These are phyloP conservation scores for Sinocyclocheilus maitianheensis DNA, from an alignment of 2,113 vertebrate species.

Conservation along the genomic window DNA sequence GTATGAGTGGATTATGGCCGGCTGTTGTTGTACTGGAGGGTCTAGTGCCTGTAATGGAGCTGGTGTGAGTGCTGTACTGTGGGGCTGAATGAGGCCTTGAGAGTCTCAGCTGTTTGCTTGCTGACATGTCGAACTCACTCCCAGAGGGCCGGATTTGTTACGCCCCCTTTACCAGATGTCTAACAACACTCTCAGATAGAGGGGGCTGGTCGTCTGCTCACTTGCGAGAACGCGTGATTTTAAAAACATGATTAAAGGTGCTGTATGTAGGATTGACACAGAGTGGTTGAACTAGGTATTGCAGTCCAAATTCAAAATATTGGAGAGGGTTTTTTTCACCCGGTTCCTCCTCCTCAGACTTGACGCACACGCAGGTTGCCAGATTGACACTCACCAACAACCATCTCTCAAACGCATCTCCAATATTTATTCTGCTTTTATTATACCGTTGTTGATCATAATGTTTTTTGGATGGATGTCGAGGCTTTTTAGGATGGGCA, in stretches of 20 bases:
- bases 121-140: slow-evolving; percentile 39
- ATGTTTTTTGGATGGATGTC: too few relatives aligned
- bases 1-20: not conserved
- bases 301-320: too few relatives aligned
- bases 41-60: slow-evolving; percentile 18
- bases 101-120: slow-evolving; percentile 54
- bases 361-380: too few relatives aligned
- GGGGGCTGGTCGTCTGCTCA: slow-evolving; percentile 9
- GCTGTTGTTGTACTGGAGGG: slow-evolving; percentile 7
- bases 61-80: slow-evolving; percentile 13
- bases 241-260: slow-evolving; percentile 24
- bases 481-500: too few relatives aligned
- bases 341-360: too few relatives aligned
- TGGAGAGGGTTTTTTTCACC: too few relatives aligned
- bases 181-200: slow-evolving; percentile 40
- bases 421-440: too few relatives aligned
- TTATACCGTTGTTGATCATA: too few relatives aligned
- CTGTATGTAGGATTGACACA: too few relatives aligned
- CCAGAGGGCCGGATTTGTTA: slow-evolving; percentile 45
- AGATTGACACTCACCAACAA: too few relatives aligned
- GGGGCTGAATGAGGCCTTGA: slow-evolving; percentile 16
- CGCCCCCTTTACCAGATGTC: slow-evolving; percentile 42
- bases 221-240: slow-evolving; percentile 13
- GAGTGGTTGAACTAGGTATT: too few relatives aligned
- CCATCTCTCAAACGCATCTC: too few relatives aligned